These are phyloP conservation scores for Orestias chungarensis DNA, from an alignment of 2,797 vertebrate genomes.

Conservation along the genomic window DNA sequence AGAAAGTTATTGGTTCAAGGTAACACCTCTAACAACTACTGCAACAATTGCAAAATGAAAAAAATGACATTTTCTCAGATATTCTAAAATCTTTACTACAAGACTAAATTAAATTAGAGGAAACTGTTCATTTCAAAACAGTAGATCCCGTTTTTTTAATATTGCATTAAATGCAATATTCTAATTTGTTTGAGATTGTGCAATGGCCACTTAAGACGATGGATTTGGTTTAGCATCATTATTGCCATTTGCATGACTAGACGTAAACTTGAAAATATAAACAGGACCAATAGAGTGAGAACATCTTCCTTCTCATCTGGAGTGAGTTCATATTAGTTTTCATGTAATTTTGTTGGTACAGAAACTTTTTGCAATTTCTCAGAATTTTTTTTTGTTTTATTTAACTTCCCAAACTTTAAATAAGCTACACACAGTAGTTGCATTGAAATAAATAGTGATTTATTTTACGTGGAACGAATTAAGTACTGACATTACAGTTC, in stretches of 20 bases:
- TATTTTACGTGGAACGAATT: background rate
- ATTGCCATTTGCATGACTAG: background rate
- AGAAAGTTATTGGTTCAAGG: background rate
- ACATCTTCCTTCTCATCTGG: too few species aligned
- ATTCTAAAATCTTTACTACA: background rate
- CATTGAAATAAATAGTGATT: background rate
- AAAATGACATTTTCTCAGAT: background rate
- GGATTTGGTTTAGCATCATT: background rate
- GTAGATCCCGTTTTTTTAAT: too few species aligned
- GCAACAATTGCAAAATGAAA: background rate
- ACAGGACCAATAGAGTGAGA: background rate
- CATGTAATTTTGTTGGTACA: too few species aligned
- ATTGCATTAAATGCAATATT: too few species aligned
- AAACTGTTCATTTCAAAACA: background rate
- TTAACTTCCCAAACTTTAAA: background rate
- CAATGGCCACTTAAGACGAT: background rate
- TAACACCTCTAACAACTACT: background rate
- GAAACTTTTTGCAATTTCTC: background rate
- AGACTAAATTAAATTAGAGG: background rate
- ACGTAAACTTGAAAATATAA: background rate
- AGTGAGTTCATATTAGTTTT: too few species aligned
- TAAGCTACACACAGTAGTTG: background rate
- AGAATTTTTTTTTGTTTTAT: background rate
- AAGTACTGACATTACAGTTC: background rate
- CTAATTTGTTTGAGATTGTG: background rate